Evolutionary conservation across 2,113 vertebrate genomes (phyloP).

Genomic region (Scophthalmus maximus): DNA sequence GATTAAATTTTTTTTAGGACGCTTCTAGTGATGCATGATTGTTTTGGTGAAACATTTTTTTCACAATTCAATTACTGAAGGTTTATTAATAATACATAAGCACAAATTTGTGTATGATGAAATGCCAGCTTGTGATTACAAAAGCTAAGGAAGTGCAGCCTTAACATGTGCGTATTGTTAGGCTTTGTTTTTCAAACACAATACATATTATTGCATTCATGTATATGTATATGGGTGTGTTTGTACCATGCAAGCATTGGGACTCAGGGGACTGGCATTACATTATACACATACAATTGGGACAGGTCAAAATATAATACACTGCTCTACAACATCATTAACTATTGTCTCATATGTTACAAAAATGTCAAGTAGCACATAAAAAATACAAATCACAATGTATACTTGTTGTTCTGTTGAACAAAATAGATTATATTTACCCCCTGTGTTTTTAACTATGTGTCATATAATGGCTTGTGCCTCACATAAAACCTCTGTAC

Average conservation of each 20-base stretch:
- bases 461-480: conserved; percentile 26
- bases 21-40: conserved; percentile 23
- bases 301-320: conserved; percentile 22
- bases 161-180: background rate
- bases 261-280: conserved; percentile 8
- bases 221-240: conserved; percentile 21
- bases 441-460: conserved; percentile 1
- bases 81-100: background rate
- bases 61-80: background rate
- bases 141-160: background rate
- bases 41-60: background rate
- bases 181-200: background rate
- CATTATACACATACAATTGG: conserved; percentile 3
- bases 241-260: conserved; percentile 9
- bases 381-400: background rate
- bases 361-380: conserved; percentile 15
- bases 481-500: conserved; percentile 22
- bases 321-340: conserved; percentile 17
- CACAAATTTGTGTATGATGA: background rate
- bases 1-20: background rate
- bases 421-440: conserved; percentile 5
- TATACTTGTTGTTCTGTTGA: conserved; percentile 14
- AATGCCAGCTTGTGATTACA: conserved; percentile 2
- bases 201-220: background rate
- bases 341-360: conserved; percentile 3